A percentile compares a stretch with the other conserved stretches of the same genome.
Evolutionary conservation across 2,888 invertebrate species (phyloP).

Genomic region (Drosophila eohydei): DNA sequence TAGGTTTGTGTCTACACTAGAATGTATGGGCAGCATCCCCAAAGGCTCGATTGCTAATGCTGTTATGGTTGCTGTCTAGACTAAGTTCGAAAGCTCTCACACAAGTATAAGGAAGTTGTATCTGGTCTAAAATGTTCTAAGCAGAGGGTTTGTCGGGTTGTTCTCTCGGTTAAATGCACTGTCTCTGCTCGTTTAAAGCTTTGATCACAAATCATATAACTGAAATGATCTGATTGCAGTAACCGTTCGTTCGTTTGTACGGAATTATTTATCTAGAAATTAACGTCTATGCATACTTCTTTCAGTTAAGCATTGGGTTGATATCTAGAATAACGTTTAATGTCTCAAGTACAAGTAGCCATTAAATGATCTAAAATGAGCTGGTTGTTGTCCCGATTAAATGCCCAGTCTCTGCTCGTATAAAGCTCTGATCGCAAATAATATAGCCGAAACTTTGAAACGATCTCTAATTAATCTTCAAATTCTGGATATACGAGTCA

Average conservation of each 20-base stretch:
- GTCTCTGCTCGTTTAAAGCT: background rate
- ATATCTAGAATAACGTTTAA: background rate
- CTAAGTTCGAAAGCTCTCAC: background rate
- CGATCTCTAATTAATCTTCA: background rate
- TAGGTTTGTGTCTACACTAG: conserved; percentile 4
- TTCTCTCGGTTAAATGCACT: background rate
- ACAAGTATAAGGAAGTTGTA: background rate
- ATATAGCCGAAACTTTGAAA: conserved; percentile 1
- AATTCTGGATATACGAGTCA: conserved; percentile 3
- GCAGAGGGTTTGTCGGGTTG: background rate
- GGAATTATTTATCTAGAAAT: too few species aligned
- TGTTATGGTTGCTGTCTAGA: background rate
- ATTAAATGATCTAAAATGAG: background rate
- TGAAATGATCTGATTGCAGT: too few species aligned
- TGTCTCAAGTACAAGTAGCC: background rate
- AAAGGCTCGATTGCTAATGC: background rate
- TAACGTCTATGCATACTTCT: too few species aligned
- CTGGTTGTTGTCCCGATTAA: background rate
- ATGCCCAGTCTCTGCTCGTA: background rate
- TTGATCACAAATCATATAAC: background rate
- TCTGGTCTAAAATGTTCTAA: background rate
- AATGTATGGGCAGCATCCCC: too few species aligned
- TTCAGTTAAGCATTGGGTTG: background rate
- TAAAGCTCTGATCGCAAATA: conserved; percentile 7
- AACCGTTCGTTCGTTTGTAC: too few species aligned